A percentile compares a stretch with the other conserved stretches of the same genome.
Conservation (phyloP, 2,888 invertebrate species). For the Congeria kusceri region DNA sequence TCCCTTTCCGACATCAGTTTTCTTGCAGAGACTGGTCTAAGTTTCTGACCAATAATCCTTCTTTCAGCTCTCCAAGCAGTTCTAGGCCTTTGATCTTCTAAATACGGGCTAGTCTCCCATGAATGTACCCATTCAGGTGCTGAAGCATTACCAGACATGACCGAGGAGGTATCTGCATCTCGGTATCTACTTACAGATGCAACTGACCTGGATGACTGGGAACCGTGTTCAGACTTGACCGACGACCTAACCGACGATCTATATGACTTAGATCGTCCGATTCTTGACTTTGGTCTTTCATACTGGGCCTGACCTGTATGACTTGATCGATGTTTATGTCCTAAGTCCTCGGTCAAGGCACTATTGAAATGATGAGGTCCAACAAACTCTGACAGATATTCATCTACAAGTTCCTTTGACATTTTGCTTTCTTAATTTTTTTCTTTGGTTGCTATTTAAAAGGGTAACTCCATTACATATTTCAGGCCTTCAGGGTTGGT, state of each 20-base stretch:
- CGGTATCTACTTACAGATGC: slow-evolving; percentile 24
- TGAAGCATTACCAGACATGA: slow-evolving; percentile 24
- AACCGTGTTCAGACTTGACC: slow-evolving; percentile 16
- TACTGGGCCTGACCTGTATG: not conserved
- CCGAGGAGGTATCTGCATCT: slow-evolving; percentile 11
- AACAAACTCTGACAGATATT: slow-evolving; percentile 4
- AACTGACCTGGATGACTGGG: slow-evolving; percentile 35
- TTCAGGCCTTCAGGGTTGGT: too few relatives aligned
- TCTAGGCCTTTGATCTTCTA: slow-evolving; percentile 10
- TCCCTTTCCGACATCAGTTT: slow-evolving; percentile 36
- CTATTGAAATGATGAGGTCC: not conserved
- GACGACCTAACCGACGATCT: not conserved
- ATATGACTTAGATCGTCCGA: not conserved
- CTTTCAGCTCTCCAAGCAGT: slow-evolving; percentile 24
- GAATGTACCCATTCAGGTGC: slow-evolving; percentile 44
- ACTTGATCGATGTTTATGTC: not conserved
- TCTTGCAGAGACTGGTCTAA: slow-evolving; percentile 45
- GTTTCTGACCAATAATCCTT: not conserved
- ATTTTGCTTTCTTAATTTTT: not conserved
- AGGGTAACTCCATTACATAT: too few relatives aligned
- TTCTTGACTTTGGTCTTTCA: slow-evolving; percentile 7
- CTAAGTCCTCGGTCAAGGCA: not conserved
- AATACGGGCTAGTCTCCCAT: not conserved
- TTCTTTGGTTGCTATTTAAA: too few relatives aligned
- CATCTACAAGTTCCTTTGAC: slow-evolving; percentile 3